phyloP scores from a whole-genome alignment of 2,888 invertebrate genomes.

The Drosophila ustulata region DNA sequence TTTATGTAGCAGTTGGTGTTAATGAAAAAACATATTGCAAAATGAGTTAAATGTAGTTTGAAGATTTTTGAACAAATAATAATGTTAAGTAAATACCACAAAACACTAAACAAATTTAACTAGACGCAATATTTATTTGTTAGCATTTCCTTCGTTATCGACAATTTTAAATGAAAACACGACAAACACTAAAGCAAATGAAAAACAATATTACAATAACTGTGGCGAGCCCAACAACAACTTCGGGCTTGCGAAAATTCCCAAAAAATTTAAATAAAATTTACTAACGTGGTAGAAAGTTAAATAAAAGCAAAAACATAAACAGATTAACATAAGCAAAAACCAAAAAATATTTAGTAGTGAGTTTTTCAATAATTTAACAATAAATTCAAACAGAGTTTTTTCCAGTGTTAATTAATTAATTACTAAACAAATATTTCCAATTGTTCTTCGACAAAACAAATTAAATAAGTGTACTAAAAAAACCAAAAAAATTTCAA shows the following conservation, averaged over 20 bases:
- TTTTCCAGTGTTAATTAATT: slow-evolving; percentile 67
- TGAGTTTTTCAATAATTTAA: slow-evolving; percentile 70
- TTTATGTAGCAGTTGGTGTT: slow-evolving; percentile 70
- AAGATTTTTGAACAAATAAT: slow-evolving; percentile 49
- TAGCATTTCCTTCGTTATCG: slow-evolving; percentile 60
- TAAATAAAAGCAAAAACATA: slow-evolving; percentile 40
- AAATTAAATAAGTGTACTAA: slow-evolving; percentile 80
- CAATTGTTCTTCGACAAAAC: slow-evolving; percentile 65
- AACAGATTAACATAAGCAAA: slow-evolving; percentile 46
- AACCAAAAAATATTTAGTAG: slow-evolving; percentile 60
- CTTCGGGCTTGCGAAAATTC: slow-evolving; percentile 58
- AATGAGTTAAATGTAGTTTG: slow-evolving; percentile 71
- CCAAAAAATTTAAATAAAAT: slow-evolving; percentile 26
- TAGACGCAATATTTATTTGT: slow-evolving; percentile 71
- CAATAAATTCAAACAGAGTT: slow-evolving; percentile 51
- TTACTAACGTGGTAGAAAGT: slow-evolving; percentile 67
- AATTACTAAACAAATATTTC: slow-evolving; percentile 54
- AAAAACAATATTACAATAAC: slow-evolving; percentile 83
- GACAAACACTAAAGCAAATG: slow-evolving; percentile 61
- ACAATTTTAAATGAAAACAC: slow-evolving; percentile 36
- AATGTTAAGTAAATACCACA: slow-evolving; percentile 60
- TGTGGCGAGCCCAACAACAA: slow-evolving; percentile 76
- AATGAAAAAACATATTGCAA: slow-evolving; percentile 36
- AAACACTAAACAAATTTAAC: slow-evolving; percentile 39
- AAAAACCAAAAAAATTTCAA: slow-evolving; percentile 35